Base-by-base conservation (phyloP, 2,797 vertebrate genomes). In the Malurus leucopterus region DNA sequence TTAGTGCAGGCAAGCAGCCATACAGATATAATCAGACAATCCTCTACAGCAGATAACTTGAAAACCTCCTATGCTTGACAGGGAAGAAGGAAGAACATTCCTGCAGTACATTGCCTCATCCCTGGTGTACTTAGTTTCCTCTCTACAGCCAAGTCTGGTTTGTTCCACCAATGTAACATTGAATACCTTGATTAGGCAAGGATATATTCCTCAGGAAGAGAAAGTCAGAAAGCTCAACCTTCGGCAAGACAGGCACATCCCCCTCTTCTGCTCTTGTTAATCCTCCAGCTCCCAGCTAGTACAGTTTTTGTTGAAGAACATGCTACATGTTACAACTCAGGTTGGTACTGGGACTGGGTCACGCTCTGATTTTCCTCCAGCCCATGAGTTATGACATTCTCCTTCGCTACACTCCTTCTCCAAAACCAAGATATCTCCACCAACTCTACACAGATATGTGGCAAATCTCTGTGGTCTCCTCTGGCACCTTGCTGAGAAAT, bases 231-330 rank as follows among this genome's bases (percentile, higher is more conserved):
- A 82, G 24, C 17, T 78, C 59, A 82, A 3, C 6, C 27, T 86
- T 65, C 14, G 9, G 21, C 51, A 83, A 55, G 15, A 24, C 0
- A 16, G 50, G 29, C 3, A 2, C 2, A 20, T 30, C 2, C 15
- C 14, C 14, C 20, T 69, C 41, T 68, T 87, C 29, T 69, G 41
- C 40, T 11, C 19, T 81, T 36, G 19, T 23, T 54, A 89, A 62
- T 13, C 9, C n/a, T 57, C n/a, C 47, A 22, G 29, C 11, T 7
- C 7, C 20, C 23, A 50, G 3, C 15, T 26, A 61, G 44, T 15
- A 9, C 8, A 29, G 26, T n/a, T 84, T 57, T 72, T 55, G 49
- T 32, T 11, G 1, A 78, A 49, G 41, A 55, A 44, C n/a, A 20
- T 5, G 9, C 8, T 59, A 36, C 6, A 4, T 29, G 12, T 49